Base-by-base conservation (phyloP, 2,113 vertebrate species). In the Conger conger region DNA sequence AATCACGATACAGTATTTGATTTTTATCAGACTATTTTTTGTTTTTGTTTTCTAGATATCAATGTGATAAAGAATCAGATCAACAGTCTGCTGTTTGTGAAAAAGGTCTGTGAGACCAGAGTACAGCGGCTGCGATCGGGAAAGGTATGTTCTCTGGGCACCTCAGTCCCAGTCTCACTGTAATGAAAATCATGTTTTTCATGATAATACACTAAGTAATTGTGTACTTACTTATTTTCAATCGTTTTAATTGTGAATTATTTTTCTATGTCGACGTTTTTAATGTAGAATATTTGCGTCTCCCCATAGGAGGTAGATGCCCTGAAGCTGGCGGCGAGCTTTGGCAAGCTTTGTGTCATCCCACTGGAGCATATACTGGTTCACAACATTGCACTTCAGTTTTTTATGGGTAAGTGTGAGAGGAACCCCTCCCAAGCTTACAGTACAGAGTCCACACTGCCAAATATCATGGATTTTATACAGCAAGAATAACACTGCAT, bases 1-100 rank as follows among this genome's bases (percentile, higher is more conserved):
- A 63, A 73, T 73, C 68, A 0, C 33, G 68, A 33, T 30, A 30
- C 23, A 73, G 33, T 73, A 30, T n/a, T 33, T n/a, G 68, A 33
- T n/a, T 3, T 73, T 73, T 17, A 73, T 33, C 4, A 30, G n/a
- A 73, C 68, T 73, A 1, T 23, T 63, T 63, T 73, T 1, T 86
- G 5, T 79, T 5, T 27, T 63, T 63, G 3, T 13, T 86, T 8
- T 79, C 88, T 91, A 99, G 98, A 99, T 96, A 99, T 99, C 92
- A 99, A 98, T 92, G 96, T 96, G 91, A 99, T 99, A 90, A 99
- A 99, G 94, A 99, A 99, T 96, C 98, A 99, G 94, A 99, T 99
- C 91, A 99, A 99, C 94, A 99, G 98, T 94, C 97, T 99, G 93
- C 93, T 99, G 85, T 99, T 99, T 96, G 98, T 99, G 92, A 98